These are phyloP conservation scores for Choreutis nemorana DNA, from an alignment of 2,888 invertebrate species.

Conservation along the genomic window DNA sequence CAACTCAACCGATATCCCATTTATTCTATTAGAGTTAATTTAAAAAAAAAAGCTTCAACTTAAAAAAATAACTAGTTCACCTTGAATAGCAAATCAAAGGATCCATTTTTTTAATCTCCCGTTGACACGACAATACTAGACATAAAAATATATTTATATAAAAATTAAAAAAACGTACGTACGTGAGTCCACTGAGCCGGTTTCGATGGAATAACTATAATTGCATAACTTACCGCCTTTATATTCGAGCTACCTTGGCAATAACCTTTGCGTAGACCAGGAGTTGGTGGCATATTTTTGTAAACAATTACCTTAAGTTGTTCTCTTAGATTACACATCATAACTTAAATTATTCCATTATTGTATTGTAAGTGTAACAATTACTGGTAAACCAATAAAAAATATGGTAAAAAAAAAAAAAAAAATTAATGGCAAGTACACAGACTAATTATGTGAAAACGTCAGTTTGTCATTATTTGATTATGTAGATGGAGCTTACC, in stretches of 20 bases:
- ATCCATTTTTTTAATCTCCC: slow-evolving; percentile 1
- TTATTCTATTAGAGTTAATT: background rate
- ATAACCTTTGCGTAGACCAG: too few species aligned
- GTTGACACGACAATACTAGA: slow-evolving; percentile 4
- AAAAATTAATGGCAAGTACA: too few species aligned
- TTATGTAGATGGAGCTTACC: too few species aligned
- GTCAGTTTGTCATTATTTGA: too few species aligned
- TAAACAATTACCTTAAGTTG: too few species aligned
- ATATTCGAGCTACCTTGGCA: slow-evolving; percentile 33
- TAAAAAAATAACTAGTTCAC: slow-evolving; percentile 4
- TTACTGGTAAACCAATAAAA: too few species aligned
- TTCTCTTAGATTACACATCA: too few species aligned
- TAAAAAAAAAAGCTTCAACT: slow-evolving; percentile 1
- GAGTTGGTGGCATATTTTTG: too few species aligned
- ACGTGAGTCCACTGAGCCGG: slow-evolving; percentile 21
- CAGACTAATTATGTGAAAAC: too few species aligned
- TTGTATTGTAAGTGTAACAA: too few species aligned
- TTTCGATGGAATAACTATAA: slow-evolving; percentile 18
- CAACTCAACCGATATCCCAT: slow-evolving; percentile 7
- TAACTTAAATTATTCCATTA: too few species aligned
- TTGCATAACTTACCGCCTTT: slow-evolving; percentile 22
- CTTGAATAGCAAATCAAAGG: slow-evolving; percentile 3
- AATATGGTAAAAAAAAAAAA: too few species aligned
- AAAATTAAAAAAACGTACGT: slow-evolving; percentile 19
- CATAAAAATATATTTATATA: slow-evolving; percentile 3